These are phyloP conservation scores for Chamaea fasciata DNA, from an alignment of 2,113 vertebrate species.

Conservation along the genomic window DNA sequence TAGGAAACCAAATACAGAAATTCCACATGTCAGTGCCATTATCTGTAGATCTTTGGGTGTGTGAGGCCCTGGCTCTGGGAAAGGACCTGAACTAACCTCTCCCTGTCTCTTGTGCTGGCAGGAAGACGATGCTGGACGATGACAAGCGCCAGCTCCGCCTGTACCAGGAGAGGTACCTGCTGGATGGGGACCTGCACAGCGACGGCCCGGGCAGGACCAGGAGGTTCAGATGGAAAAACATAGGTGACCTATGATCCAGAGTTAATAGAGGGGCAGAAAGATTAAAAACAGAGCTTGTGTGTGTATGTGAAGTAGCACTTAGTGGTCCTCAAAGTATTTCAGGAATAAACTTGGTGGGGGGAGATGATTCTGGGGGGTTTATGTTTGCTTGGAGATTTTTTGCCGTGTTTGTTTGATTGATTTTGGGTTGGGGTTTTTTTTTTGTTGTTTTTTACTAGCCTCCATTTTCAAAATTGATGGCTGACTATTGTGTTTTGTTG, in stretches of 20 bases:
- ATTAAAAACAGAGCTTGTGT: background rate
- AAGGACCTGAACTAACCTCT: background rate
- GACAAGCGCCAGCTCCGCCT: conserved; percentile 88
- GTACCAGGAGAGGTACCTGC: conserved; percentile 91
- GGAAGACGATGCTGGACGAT: conserved; percentile 93
- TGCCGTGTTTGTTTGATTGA: background rate
- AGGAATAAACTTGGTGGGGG: background rate
- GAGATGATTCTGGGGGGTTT: background rate
- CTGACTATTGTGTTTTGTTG: background rate
- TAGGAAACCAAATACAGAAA: conserved; percentile 91
- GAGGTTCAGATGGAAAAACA: conserved; percentile 93
- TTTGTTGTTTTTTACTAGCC: background rate
- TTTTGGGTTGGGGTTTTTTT: fast-evolving
- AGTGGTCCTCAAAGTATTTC: background rate
- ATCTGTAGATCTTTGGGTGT: background rate
- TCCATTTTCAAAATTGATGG: background rate
- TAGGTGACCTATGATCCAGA: conserved; percentile 68
- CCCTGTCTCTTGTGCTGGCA: conserved; percentile 16
- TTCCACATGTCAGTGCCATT: conserved; percentile 89
- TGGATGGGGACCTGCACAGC: conserved; percentile 91
- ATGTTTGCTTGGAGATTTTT: fast-evolving
- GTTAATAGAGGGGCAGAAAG: no score
- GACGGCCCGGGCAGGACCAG: conserved; percentile 91
- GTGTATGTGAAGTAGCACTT: background rate
- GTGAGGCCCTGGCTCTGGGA: background rate